phyloP scores from a whole-genome alignment of 2,888 invertebrate species.

The Troides oblongomaculatus region DNA sequence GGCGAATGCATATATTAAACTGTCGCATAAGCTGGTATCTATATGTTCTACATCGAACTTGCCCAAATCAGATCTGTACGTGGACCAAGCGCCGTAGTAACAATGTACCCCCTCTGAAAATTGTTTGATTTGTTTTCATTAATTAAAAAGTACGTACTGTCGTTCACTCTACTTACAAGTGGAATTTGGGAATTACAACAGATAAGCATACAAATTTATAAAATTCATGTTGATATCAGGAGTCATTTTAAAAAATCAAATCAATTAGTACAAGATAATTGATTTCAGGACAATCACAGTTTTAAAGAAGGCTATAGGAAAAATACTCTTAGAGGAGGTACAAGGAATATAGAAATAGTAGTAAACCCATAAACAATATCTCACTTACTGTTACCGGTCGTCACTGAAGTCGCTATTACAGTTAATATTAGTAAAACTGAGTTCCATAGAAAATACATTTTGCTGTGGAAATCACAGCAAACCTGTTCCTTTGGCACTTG shows the following conservation, averaged over 20 bases:
- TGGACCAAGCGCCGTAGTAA: slow-evolving; percentile 89
- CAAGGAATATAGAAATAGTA: background rate
- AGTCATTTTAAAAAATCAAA: no score
- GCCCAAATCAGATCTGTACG: slow-evolving; percentile 83
- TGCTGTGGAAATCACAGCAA: background rate
- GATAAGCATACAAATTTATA: no score
- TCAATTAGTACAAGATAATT: no score
- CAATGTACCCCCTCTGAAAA: slow-evolving; percentile 83
- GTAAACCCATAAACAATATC: background rate
- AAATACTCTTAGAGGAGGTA: background rate
- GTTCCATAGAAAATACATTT: slow-evolving; percentile 22
- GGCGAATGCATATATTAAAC: slow-evolving; percentile 86
- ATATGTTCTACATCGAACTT: slow-evolving; percentile 84
- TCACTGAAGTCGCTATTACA: slow-evolving; percentile 26
- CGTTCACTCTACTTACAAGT: no score
- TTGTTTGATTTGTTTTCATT: background rate
- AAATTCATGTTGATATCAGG: no score
- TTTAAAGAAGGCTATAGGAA: background rate
- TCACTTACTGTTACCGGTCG: slow-evolving; percentile 38
- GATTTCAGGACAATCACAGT: no score
- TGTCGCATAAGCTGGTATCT: slow-evolving; percentile 85
- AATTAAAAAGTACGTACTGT: background rate
- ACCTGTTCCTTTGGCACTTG: background rate
- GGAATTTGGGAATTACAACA: no score
- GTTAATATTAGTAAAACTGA: slow-evolving; percentile 9